Evolutionary conservation across 2,888 invertebrate genomes (phyloP).

Genomic region (Callyntrura sp.): DNA sequence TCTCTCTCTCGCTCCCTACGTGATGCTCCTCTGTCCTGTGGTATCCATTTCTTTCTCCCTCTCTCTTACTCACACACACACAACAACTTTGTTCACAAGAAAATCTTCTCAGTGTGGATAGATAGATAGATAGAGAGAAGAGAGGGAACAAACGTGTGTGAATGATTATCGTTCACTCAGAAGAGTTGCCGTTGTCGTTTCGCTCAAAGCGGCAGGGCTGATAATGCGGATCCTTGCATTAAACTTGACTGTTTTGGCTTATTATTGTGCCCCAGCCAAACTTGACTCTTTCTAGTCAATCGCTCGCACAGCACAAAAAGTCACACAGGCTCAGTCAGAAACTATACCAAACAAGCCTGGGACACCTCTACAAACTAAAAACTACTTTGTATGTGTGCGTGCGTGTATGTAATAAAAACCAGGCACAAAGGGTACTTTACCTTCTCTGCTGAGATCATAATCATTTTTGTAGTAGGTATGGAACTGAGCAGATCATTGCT

Average conservation of each 20-base stretch:
- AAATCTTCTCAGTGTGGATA: no score
- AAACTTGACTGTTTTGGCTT: background rate
- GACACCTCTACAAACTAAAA: background rate
- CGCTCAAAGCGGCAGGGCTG: background rate
- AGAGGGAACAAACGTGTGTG: constrained; percentile 29
- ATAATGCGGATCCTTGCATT: constrained; percentile 38
- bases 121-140: background rate
- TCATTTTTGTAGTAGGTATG: constrained; percentile 25
- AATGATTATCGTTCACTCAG: no score
- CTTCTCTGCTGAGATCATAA: background rate
- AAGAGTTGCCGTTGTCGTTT: background rate
- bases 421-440: constrained; percentile 1
- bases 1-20: no score
- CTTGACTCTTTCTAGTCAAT: background rate
- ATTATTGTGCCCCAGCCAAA: background rate
- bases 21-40: background rate
- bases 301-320: no score
- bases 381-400: background rate
- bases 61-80: background rate
- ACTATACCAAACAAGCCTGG: no score
- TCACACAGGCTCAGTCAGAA: background rate
- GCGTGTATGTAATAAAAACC: constrained; percentile 8
- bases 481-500: constrained; percentile 35
- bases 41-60: no score
- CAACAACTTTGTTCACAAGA: no score